These are phyloP conservation scores for Gopherus flavomarginatus DNA, from an alignment of 2,113 vertebrate genomes.

Conservation along the genomic window DNA sequence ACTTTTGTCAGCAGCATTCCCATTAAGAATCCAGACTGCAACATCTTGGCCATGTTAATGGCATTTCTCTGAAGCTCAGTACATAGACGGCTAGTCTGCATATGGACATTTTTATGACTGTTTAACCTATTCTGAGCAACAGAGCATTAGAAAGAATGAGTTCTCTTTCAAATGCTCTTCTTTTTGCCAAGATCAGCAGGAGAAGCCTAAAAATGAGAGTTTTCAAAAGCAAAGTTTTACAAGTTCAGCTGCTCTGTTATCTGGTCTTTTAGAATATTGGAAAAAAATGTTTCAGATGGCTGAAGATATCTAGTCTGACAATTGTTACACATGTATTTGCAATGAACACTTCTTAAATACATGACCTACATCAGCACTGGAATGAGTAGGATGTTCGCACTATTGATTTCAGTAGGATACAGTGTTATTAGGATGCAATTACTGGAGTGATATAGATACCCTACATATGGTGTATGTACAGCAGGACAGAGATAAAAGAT, in stretches of 20 bases:
- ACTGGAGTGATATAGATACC: background rate
- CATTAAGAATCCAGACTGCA: background rate
- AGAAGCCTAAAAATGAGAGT: background rate
- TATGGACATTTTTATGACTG: background rate
- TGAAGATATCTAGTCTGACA: background rate
- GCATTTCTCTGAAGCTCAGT: background rate
- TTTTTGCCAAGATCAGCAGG: background rate
- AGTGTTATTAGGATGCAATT: background rate
- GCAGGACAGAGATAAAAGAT: background rate
- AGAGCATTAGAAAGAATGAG: background rate
- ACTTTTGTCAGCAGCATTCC: background rate
- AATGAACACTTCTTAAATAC: background rate
- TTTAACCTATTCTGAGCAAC: background rate
- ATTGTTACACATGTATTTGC: background rate
- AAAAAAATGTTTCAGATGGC: background rate
- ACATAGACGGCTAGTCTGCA: background rate
- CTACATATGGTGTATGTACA: background rate
- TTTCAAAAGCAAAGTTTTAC: background rate
- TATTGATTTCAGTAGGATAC: background rate
- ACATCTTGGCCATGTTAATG: background rate
- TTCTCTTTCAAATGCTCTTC: background rate
- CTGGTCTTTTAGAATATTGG: background rate
- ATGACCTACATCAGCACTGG: background rate
- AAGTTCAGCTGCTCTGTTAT: background rate
- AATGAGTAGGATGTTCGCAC: background rate